Evolutionary conservation across 1,140 invertebrate species (phyloP), one percentile per base, ranked within the genome.

Genomic region (Diachasmimorpha longicaudata): DNA sequence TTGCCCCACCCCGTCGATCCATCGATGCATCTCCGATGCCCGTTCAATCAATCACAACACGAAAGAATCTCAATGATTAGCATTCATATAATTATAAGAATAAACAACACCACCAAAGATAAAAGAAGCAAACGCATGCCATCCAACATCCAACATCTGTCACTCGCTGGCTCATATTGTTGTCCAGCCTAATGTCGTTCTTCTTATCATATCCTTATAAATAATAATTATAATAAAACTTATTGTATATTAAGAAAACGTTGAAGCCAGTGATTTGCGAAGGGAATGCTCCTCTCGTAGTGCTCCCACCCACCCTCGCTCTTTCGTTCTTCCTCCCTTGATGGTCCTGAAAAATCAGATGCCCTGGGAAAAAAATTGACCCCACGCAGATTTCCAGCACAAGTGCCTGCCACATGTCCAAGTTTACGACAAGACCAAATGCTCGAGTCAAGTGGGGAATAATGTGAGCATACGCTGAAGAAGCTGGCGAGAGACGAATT

Each of bases 161-260:
- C 31, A 31, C 6, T 31, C 31, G 31, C 31, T 31, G 31, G 31
- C 31, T 31, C 31, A 31, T 31, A 31, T 31, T 31, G 31, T 31
- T 31, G 31, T 77, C 79, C 75, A 78, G 79, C 82, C 71, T 74
- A 75, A 79, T 63, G 68, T 83, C 79, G 72, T 79, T 81, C 79
- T 82, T 84, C 80, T 83, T 84, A 81, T 80, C 82, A 71, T 77
- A 82, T 82, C 83, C 77, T 74, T 83, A 81, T 85, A 81, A 71
- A 81, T 82, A 78, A 78, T 67, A 81, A 80, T 81, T 79, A 70
- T 80, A 83, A 83, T 83, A 85, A 83, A 76, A 66, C 48, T 46
- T 70, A 76, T 76, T 76, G 31, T 76, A 71, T 76, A 76, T 71
- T 70, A 75, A 55, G 23, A 37, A 58, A 66, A 23, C 3, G 13